A percentile compares a stretch with the other conserved stretches of the same genome.
phyloP scores from a whole-genome alignment of 2,888 invertebrate species.

The Exocentrus adspersus region DNA sequence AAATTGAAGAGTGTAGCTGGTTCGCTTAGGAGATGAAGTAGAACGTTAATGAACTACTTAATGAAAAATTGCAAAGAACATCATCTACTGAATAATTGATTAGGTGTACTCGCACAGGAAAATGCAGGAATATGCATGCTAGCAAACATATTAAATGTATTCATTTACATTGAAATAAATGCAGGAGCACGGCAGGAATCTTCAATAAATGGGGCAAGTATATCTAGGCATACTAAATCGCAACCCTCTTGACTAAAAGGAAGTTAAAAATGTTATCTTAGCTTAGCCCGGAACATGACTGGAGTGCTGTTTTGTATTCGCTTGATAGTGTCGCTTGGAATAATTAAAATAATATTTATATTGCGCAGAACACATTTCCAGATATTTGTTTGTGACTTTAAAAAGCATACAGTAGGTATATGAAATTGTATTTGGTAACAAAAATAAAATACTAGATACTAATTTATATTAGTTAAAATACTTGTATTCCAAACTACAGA shows the following conservation, averaged over 20 bases:
- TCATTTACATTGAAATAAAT: not conserved
- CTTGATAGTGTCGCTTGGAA: too few relatives aligned
- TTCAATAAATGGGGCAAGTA: slow-evolving; percentile 1
- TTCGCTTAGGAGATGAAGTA: too few relatives aligned
- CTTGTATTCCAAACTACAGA: too few relatives aligned
- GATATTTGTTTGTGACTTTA: too few relatives aligned
- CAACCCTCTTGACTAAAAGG: not conserved
- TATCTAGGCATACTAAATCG: slow-evolving; percentile 1
- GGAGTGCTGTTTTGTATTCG: not conserved
- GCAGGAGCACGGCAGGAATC: not conserved
- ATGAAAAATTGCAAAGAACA: not conserved
- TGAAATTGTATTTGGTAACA: too few relatives aligned
- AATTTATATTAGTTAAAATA: too few relatives aligned
- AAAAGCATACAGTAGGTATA: too few relatives aligned
- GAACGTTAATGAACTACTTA: not conserved
- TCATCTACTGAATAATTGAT: not conserved
- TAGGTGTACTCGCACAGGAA: not conserved
- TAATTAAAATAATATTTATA: too few relatives aligned
- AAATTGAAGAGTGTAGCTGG: too few relatives aligned
- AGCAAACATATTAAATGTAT: slow-evolving; percentile 2
- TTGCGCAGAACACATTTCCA: too few relatives aligned
- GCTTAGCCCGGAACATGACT: not conserved
- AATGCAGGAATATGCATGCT: not conserved
- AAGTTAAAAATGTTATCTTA: not conserved
- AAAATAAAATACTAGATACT: too few relatives aligned